phyloP scores from a whole-genome alignment of 2,113 vertebrate genomes.

The Cathartes aura region DNA sequence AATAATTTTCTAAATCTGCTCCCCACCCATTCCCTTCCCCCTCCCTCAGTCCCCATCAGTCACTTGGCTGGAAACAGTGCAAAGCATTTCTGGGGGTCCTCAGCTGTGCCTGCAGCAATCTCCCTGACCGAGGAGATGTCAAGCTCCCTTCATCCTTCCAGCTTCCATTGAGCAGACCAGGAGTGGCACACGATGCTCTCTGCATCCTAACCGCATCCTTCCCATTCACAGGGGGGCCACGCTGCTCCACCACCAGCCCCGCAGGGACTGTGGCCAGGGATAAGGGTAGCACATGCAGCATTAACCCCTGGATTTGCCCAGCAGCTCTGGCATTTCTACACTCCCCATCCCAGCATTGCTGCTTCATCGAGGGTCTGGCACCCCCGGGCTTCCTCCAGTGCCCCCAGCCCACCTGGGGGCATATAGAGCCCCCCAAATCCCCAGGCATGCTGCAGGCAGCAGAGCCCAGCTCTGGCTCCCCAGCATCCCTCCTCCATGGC shows the following conservation, averaged over 20 bases:
- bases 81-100: not conserved
- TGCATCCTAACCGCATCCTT: not conserved
- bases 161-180: not conserved
- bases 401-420: not conserved
- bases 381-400: not conserved
- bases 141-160: not conserved
- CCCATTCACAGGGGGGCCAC: fast-evolving
- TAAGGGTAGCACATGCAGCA: not conserved
- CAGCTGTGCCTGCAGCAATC: not conserved
- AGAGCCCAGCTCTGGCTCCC: not conserved
- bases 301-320: not conserved
- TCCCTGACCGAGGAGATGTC: not conserved
- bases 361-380: not conserved
- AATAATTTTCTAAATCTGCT: not conserved
- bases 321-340: not conserved
- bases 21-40: not conserved
- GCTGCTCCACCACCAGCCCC: fast-evolving
- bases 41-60: not conserved
- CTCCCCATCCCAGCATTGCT: not conserved
- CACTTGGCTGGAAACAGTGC: not conserved
- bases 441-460: not conserved
- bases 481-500: not conserved
- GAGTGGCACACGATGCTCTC: not conserved
- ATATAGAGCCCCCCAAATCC: not conserved
- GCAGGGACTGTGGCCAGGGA: too few relatives aligned